Percentiles rank a stretch among this genome's conserved stretches.
These are phyloP conservation scores for Atta cephalotes DNA, from an alignment of 1,140 invertebrate genomes.

Conservation along the genomic window DNA sequence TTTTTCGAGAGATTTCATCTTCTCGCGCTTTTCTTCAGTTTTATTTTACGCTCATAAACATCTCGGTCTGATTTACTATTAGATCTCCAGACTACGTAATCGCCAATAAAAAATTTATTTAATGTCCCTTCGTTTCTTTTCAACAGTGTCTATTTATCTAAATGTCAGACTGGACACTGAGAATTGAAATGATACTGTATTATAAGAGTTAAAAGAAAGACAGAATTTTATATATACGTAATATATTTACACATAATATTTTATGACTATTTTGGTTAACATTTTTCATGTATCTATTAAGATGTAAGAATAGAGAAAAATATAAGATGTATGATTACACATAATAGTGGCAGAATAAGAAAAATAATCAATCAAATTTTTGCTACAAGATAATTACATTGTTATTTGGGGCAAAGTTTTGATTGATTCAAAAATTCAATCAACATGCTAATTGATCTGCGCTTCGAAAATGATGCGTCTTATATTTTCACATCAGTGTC, in stretches of 20 bases:
- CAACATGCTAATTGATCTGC: no score
- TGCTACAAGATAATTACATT: no score
- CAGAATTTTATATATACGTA: constrained; percentile 14
- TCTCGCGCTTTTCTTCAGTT: not conserved
- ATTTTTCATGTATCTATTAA: not conserved
- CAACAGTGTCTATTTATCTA: not conserved
- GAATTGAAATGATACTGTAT: constrained; percentile 9
- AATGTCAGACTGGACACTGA: not conserved
- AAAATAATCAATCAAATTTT: no score
- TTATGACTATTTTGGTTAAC: not conserved
- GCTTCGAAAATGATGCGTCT: no score
- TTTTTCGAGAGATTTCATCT: constrained; percentile 32
- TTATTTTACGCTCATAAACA: constrained; percentile 36
- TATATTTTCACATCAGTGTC: no score
- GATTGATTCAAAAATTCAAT: no score
- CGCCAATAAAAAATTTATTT: constrained; percentile 26
- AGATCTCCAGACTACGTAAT: constrained; percentile 11
- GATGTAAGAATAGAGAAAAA: no score
- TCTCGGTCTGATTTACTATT: constrained; percentile 44
- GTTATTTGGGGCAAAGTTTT: no score
- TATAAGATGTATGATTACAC: no score
- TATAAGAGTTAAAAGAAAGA: not conserved
- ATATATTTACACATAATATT: constrained; percentile 6
- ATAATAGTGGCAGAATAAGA: no score
- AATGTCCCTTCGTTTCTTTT: not conserved